These are phyloP conservation scores for Lutra lutra DNA, from an alignment of 2,797 vertebrate species.

Conservation along the genomic window DNA sequence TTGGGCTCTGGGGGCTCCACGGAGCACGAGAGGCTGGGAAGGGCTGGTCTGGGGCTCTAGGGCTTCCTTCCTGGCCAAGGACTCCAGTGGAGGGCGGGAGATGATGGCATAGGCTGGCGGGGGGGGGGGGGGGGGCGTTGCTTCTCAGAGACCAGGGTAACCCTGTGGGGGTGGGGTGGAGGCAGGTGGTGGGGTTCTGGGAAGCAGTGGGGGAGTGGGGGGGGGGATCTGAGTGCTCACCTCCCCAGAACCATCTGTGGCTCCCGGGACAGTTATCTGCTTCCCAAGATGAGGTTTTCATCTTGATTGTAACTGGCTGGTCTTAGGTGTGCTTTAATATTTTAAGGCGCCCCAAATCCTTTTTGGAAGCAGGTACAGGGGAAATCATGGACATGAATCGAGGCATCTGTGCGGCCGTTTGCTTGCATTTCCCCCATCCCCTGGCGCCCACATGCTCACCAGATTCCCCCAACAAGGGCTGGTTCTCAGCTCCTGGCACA, in stretches of 20 bases:
- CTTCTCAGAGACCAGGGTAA: rapidly evolving
- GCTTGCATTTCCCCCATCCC: rapidly evolving
- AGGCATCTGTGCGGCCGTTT: rapidly evolving
- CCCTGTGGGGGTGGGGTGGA: rapidly evolving
- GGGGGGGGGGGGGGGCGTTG: rapidly evolving
- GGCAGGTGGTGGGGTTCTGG: not conserved
- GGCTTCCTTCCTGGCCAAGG: not conserved
- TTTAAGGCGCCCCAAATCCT: not conserved
- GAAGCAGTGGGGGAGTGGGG: rapidly evolving
- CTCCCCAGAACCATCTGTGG: not conserved
- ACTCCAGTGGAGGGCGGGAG: rapidly evolving
- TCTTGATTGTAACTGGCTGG: not conserved
- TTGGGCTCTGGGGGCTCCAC: not conserved
- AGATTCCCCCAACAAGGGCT: rapidly evolving
- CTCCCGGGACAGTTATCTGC: not conserved
- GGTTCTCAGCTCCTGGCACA: not conserved
- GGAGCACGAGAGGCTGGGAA: rapidly evolving
- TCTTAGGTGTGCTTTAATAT: not conserved
- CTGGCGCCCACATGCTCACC: rapidly evolving
- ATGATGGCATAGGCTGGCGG: rapidly evolving
- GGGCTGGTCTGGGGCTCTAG: not conserved
- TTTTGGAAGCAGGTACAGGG: not conserved
- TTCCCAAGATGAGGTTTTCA: not conserved
- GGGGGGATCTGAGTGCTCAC: rapidly evolving
- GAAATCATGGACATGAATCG: not conserved